Base-by-base conservation (phyloP, 2,113 vertebrate species). In the Sander vitreus region DNA sequence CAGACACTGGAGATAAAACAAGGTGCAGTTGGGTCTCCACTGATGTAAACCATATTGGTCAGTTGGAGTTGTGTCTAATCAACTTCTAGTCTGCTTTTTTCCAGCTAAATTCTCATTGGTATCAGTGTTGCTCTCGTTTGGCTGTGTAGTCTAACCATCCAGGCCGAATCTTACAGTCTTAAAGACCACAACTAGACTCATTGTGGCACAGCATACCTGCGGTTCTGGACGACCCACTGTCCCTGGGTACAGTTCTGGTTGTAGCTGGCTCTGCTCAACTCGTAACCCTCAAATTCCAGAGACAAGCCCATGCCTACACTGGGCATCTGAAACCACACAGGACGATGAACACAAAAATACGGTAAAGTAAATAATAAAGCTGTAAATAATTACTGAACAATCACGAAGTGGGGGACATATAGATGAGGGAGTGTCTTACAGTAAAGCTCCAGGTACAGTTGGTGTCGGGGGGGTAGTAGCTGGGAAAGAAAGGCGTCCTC, bases 391-490 rank as follows among this genome's bases (percentile, higher is more conserved):
- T 14, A 25, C 2, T 57, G 12, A 25, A 55, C 11, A 25, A 6
- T 25, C 54, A 55, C 14, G 4, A 25, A 21, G n/a, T 55, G n/a
- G 54, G n/a, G 23, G 12, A 14, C n/a, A 25, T 23, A n/a, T 54
- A 13, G 5, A 6, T 15, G 39, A 55, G n/a, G 8, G 15, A 2
- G 14, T 36, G 36, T 51, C 95, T 96, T 90, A 99, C 98, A 73
- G 36, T 97, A 81, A 99, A 96, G 45, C 90, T 96, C 98, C 98
- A 99, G 85, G 94, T 96, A 80, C 98, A 99, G 87, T 96, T 96
- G 0, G 97, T 97, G 73, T 96, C 94, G 1, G 98, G 97, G 0
- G 98, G 95, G 85, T 98, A 99, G 94, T 98, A 99, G 81, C 97
- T 97, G 74, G 98, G 98, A 86, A 96, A 97, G 89, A 97, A 97